Base-by-base conservation (phyloP, 2,113 vertebrate genomes). In the Cromileptes altivelis region DNA sequence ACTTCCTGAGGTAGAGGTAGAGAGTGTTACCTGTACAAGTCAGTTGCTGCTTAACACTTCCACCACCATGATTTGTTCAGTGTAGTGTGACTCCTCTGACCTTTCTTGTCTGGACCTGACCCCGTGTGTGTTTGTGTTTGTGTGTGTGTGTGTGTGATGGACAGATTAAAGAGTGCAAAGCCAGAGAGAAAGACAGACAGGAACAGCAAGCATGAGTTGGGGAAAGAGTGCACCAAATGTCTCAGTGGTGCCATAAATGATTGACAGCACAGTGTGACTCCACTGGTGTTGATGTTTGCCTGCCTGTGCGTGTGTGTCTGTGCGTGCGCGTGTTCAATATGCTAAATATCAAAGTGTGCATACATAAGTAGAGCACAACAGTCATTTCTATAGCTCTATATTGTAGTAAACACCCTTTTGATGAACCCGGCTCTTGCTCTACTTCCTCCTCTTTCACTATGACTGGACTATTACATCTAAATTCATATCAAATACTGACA, bases 361-460 rank as follows among this genome's bases (percentile, higher is more conserved):
- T 86, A 21, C 21, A 63, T 47, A 82, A 73, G 78, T 42, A 75
- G 56, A 85, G 68, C 67, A 65, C 70, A 56, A 76, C 52, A 91
- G 87, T 93, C 88, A 94, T 94, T 90, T 92, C 86, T 91, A 53
- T 77, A 85, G 67, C 61, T 68, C 78, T 52, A 33, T 74, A 82
- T 82, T 82, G 58, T 87, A 74, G 73, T 80, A 85, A 84, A 85
- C 53, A 80, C 61, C 55, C 72, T 86, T 45, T 88, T 78, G 73
- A 91, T 86, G 56, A 87, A 79, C 45, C 42, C 23, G 3, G 60
- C 73, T 2, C 17, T 58, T 78, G 56, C 58, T 81, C 19, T 68
- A 12, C 82, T 81, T 82, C 19, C n/a, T 81, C 70, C 37, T 88
- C 84, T 93, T 85, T 88, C 90, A 76, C n/a, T 87, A 82, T 94